Conservation (phyloP, 2,888 invertebrate genomes). For the Ormyrus nitidulus region DNA sequence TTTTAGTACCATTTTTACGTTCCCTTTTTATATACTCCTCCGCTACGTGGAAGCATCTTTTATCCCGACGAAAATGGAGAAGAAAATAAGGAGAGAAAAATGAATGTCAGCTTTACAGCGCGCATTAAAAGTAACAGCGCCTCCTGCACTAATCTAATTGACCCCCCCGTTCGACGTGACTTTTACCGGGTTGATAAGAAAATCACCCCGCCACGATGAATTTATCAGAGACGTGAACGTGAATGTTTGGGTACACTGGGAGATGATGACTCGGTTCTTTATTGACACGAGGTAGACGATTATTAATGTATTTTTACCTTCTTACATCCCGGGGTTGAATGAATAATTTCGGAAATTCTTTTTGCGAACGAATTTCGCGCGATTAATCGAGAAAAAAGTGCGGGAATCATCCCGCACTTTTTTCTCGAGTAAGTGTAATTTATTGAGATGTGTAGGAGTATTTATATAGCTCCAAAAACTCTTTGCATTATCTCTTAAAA, state of each 20-base stretch:
- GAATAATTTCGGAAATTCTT: too few species aligned
- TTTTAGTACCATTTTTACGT: too few species aligned
- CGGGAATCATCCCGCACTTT: too few species aligned
- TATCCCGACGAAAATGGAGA: neutral
- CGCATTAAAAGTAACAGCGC: constrained; percentile 16
- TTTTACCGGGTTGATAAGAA: constrained; percentile 8
- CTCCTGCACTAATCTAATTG: constrained; percentile 29
- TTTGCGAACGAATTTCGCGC: too few species aligned
- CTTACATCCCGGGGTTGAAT: too few species aligned
- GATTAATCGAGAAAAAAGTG: too few species aligned
- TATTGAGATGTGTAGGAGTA: too few species aligned
- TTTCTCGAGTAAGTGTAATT: too few species aligned
- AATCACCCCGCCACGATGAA: constrained; percentile 2
- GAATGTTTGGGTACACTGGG: constrained; percentile 28
- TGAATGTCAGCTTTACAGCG: neutral
- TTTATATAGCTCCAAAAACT: too few species aligned
- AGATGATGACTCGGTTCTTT: neutral
- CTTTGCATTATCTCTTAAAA: too few species aligned
- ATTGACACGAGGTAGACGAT: neutral
- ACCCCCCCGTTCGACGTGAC: constrained; percentile 12
- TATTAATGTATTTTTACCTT: constrained; percentile 1
- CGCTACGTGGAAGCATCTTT: too few species aligned
- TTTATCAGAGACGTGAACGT: constrained; percentile 24
- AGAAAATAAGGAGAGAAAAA: neutral
- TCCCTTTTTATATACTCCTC: too few species aligned